Evolutionary conservation across 1,140 invertebrate genomes (phyloP).

Genomic region (Nautilus pompilius): DNA sequence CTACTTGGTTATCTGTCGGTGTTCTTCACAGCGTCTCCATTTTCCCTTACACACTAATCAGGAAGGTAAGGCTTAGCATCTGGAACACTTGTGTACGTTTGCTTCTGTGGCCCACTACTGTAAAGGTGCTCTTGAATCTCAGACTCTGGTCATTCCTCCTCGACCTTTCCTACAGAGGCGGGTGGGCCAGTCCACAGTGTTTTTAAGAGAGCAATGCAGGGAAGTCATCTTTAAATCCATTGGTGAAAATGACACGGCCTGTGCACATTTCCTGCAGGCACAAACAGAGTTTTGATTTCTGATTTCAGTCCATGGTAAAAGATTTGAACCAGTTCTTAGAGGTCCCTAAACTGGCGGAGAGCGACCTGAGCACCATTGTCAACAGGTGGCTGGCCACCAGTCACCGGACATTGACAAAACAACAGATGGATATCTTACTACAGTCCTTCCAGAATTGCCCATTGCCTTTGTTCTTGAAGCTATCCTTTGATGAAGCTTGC

Average conservation of each 20-base stretch:
- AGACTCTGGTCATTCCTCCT: neutral
- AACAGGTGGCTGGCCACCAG: conserved; percentile 29
- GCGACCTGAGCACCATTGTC: conserved; percentile 32
- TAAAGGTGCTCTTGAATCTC: no score
- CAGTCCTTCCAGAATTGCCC: conserved; percentile 35
- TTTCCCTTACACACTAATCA: no score
- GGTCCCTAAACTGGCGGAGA: conserved; percentile 17
- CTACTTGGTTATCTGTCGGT: no score
- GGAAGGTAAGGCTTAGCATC: no score
- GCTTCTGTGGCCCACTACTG: no score
- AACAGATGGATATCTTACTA: conserved; percentile 28
- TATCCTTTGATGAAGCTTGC: conserved; percentile 41
- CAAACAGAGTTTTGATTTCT: neutral
- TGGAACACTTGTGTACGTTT: no score
- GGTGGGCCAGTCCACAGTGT: neutral
- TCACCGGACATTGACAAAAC: conserved; percentile 24
- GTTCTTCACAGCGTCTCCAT: no score
- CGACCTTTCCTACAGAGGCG: neutral
- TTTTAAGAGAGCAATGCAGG: neutral
- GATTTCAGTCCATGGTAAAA: conserved; percentile 7
- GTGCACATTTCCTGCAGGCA: no score
- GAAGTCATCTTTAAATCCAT: neutral
- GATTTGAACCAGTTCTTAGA: conserved; percentile 15
- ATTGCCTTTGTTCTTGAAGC: conserved; percentile 42
- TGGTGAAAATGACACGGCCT: no score